Evolutionary conservation across 2,888 invertebrate species (phyloP).

Genomic region (Lasioglossum vierecki): DNA sequence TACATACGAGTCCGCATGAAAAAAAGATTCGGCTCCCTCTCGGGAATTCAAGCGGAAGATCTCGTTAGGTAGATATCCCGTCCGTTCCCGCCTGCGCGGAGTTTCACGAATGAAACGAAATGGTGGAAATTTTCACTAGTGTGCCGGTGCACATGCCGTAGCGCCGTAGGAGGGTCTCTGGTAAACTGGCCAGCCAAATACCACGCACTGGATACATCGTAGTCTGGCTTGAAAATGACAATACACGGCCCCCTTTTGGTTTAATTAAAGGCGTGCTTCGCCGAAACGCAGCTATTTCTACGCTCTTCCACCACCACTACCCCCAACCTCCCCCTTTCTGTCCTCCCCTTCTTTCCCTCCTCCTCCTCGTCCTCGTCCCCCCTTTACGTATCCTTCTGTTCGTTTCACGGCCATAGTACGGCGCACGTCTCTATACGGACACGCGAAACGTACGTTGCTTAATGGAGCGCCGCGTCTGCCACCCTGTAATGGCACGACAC

Average conservation of each 20-base stretch:
- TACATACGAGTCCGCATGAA: not conserved
- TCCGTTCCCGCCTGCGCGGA: constrained; percentile 36
- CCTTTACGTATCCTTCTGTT: constrained; percentile 46
- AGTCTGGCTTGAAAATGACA: constrained; percentile 64
- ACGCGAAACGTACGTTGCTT: constrained; percentile 65
- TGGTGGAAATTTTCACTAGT: constrained; percentile 70
- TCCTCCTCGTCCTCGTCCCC: not conserved
- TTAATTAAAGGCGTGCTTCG: constrained; percentile 75
- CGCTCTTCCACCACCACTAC: constrained; percentile 17
- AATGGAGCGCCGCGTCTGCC: constrained; percentile 70
- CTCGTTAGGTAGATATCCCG: constrained; percentile 63
- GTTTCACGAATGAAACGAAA: constrained; percentile 73
- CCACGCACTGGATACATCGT: constrained; percentile 50
- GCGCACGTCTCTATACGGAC: constrained; percentile 41
- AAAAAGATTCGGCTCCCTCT: constrained; percentile 40
- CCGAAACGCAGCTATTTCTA: constrained; percentile 64
- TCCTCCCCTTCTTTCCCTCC: not conserved
- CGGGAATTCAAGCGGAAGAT: constrained; percentile 65
- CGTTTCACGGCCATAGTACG: constrained; percentile 40
- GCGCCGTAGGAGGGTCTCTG: constrained; percentile 37
- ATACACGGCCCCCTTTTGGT: constrained; percentile 73
- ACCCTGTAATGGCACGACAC: constrained; percentile 71
- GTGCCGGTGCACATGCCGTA: constrained; percentile 17
- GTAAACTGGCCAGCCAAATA: constrained; percentile 61
- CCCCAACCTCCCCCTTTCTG: not conserved